Base-by-base conservation (phyloP, 2,888 invertebrate genomes). In the Thysanoteuthis rhombus region DNA sequence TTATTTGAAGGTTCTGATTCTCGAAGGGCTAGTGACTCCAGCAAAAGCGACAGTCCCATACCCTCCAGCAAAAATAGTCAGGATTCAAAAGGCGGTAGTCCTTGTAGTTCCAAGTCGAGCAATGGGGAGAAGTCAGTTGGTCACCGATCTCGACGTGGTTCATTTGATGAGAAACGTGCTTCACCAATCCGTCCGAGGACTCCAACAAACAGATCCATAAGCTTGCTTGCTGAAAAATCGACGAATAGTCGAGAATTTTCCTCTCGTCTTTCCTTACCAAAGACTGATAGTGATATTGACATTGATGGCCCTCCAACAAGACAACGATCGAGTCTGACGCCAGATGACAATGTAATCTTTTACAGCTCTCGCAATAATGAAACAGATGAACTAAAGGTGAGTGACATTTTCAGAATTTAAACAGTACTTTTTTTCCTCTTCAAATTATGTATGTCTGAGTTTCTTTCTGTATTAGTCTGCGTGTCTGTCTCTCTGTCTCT, bases 361-460 rank as follows among this genome's bases (percentile, higher is more conserved):
- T 94, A 94, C 92, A 93, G 93, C 90, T 95, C 95, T 8, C 94
- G 94, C 89, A 94, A 95, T 94, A 96, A 97, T 95, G 96, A 96
- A 94, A 97, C 97, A 28, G 97, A 97, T 95, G 97, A 97, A 94
- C 95, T 95, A 39, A 97, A 97, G 96, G 97, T 97, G 94, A 95
- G 95, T 90, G 58, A 58, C 28, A 36, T 58, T 38, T 36, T 42
- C 47, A 25, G 32, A n/a, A 92, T 92, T 39, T 40, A n/a, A 38
- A 36, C 16, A 90, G 38, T 90, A 90, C 8, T 36, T n/a, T 0
- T 6, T 25, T 90, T 90, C 16, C 36, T n/a, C 38, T 90, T 25
- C 1, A 36, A 36, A 89, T 10, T 36, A 19, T 22, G 3, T 36
- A 10, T 89, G 0, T n/a, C 32, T 89, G 16, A n/a, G 36, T 89